Percentiles rank a stretch among this genome's conserved stretches.
Conservation (phyloP, 2,113 vertebrate genomes). For the Anguilla rostrata region DNA sequence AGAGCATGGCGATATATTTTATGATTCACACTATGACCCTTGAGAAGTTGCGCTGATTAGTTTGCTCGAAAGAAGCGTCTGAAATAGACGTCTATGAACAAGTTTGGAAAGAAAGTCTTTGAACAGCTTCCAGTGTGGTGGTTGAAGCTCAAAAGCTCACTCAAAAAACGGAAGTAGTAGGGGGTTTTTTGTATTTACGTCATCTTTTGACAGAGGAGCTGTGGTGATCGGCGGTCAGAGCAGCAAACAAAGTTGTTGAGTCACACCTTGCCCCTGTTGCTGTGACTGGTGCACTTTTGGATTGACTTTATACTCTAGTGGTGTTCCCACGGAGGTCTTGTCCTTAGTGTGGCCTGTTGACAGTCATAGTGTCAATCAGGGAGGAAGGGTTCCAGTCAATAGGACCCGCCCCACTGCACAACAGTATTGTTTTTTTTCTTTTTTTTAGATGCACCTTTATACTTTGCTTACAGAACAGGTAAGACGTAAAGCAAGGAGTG, state of each 20-base stretch:
- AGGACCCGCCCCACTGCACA: neutral
- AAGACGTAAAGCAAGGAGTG: neutral
- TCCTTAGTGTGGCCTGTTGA: no score
- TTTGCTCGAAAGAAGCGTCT: no score
- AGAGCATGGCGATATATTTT: neutral
- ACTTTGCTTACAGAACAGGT: neutral
- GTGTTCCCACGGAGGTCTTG: no score
- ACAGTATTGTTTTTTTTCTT: neutral
- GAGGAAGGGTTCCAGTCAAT: neutral
- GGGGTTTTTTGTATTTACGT: no score
- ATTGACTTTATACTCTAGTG: no score
- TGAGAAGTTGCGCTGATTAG: neutral
- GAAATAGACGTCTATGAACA: no score
- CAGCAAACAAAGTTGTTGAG: no score
- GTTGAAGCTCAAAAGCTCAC: neutral
- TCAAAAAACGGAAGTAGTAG: neutral
- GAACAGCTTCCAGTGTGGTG: neutral
- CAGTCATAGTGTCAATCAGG: neutral
- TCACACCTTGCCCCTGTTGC: no score
- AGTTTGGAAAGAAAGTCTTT: neutral
- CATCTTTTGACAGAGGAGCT: no score
- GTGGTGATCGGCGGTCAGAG: no score
- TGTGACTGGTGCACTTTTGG: no score
- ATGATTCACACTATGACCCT: neutral
- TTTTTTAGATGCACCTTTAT: neutral